Evolutionary conservation across 1,140 invertebrate genomes (phyloP), one percentile per base, ranked within the genome.

Genomic region (Trichogramma pretiosum): DNA sequence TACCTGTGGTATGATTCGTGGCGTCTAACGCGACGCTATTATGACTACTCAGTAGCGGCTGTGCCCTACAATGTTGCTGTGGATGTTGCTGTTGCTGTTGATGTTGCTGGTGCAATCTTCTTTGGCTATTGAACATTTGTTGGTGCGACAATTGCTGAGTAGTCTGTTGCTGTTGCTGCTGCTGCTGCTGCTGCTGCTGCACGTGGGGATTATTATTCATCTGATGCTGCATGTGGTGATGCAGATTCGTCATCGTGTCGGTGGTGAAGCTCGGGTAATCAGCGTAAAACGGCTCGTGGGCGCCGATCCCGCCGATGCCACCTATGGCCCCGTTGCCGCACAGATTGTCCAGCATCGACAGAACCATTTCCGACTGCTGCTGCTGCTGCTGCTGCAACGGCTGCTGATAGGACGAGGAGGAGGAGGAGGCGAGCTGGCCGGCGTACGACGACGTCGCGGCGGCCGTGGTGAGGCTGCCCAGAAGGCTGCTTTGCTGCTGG

Each of bases 1-100:
- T 68, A 72, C 68, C 69, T 72, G 69, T 67, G 16, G 69, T 72
- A 48, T 70, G 69, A 19, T 67, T 72, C 19, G 68, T 70, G 10
- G 68, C 67, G 37, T 70, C 67, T 37, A 70, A 53, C 11, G 68
- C 37, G 42, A 34, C 11, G 48, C 33, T 21, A 66, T 61, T 14
- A 63, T n/a, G n/a, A n/a, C n/a, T n/a, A n/a, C n/a, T n/a, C n/a
- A n/a, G n/a, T n/a, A n/a, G n/a, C n/a, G n/a, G n/a, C n/a, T n/a
- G n/a, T 50, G 5, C 43, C 14, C 34, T 19, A 10, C 37, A 38
- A n/a, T 50, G 48, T 18, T 42, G 40, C 37, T 45, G 48, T 14
- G 26, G 37, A 11, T 28, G 24, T 28, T 50, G 48, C 28, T 42
- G 40, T 32, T 40, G 41, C 18, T 36, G 37, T 11, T 57, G 47